These are phyloP conservation scores for Adineta ricciae DNA, from an alignment of 2,888 invertebrate genomes.

Conservation along the genomic window DNA sequence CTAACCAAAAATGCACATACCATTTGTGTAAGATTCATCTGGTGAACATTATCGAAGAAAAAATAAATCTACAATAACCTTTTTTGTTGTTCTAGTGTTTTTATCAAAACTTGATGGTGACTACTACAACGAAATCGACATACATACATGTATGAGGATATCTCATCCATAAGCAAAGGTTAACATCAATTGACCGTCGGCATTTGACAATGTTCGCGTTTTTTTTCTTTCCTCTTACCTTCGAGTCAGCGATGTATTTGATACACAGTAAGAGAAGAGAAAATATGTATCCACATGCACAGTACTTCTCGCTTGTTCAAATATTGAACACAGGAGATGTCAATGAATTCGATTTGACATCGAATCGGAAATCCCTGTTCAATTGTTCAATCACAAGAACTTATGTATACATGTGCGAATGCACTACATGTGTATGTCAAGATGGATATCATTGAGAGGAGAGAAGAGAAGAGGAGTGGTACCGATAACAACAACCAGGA, in stretches of 20 bases:
- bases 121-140: neutral
- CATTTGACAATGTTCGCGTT: neutral
- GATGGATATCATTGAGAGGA: neutral
- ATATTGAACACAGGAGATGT: neutral
- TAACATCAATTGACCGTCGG: conserved; percentile 13
- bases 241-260: neutral
- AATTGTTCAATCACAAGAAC: neutral
- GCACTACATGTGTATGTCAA: neutral
- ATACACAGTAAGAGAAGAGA: neutral
- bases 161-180: conserved; percentile 13
- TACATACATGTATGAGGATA: neutral
- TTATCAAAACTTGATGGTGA: neutral
- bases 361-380: neutral
- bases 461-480: neutral
- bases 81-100: neutral
- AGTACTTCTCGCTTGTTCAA: neutral
- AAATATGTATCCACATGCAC: neutral
- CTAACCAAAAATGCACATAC: neutral
- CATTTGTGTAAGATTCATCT: neutral
- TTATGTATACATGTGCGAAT: neutral
- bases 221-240: neutral
- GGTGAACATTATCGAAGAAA: neutral
- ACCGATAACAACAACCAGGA: neutral
- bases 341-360: neutral
- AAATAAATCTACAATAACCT: neutral